These are phyloP conservation scores for Phenacoccus solenopsis DNA, from an alignment of 1,140 invertebrate genomes.

Conservation along the genomic window DNA sequence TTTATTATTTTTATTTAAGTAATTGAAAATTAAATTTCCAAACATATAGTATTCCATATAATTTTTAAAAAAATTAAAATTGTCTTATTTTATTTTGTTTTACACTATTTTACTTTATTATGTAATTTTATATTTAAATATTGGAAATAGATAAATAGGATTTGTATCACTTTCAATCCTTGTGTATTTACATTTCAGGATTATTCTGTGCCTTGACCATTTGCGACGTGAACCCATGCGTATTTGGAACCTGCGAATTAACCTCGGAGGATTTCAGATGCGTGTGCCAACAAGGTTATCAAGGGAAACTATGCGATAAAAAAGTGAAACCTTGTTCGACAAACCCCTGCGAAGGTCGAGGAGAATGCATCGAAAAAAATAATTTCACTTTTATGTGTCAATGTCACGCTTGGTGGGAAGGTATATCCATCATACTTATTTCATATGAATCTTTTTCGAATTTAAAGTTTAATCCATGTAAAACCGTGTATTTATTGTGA, in stretches of 20 bases:
- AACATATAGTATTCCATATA: too few species aligned
- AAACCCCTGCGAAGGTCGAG: constrained; percentile 54
- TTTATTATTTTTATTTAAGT: too few species aligned
- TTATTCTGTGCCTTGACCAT: constrained; percentile 53
- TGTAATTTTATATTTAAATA: too few species aligned
- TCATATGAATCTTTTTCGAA: too few species aligned
- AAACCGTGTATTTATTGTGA: not conserved
- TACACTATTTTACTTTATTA: too few species aligned
- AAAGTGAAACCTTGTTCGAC: constrained; percentile 50
- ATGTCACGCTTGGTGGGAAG: constrained; percentile 60
- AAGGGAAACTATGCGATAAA: constrained; percentile 48
- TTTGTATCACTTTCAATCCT: too few species aligned
- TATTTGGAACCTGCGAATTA: constrained; percentile 52
- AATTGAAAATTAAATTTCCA: too few species aligned
- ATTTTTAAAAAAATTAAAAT: too few species aligned
- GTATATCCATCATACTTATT: constrained; percentile 28
- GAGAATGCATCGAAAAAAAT: constrained; percentile 47
- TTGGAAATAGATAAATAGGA: too few species aligned
- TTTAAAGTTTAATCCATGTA: too few species aligned
- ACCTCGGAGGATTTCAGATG: constrained; percentile 40
- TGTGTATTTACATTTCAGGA: constrained; percentile 40
- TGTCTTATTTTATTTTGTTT: too few species aligned
- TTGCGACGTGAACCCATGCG: constrained; percentile 56
- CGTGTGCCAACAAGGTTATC: constrained; percentile 47
- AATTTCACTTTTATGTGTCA: constrained; percentile 49